phyloP scores from a whole-genome alignment of 2,797 vertebrate genomes.

The Syngnathus acus region DNA sequence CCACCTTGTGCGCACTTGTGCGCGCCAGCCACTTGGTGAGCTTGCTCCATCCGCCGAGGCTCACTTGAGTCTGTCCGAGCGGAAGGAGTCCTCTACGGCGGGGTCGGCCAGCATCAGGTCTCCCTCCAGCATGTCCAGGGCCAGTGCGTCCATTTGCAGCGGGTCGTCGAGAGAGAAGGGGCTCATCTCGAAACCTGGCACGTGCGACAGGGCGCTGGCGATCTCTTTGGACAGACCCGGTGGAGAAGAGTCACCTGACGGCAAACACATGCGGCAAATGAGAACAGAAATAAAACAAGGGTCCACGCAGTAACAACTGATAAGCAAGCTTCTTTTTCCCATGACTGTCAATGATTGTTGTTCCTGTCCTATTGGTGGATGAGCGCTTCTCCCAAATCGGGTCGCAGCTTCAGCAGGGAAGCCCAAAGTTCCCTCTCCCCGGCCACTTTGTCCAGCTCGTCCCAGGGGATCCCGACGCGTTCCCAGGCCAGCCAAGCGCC shows the following conservation, averaged over 20 bases:
- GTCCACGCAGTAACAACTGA: too few species aligned
- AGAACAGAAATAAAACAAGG: not conserved
- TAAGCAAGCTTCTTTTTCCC: too few species aligned
- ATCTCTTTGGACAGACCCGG: constrained; percentile 89
- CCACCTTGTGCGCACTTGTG: too few species aligned
- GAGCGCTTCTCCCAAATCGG: too few species aligned
- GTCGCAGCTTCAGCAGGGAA: too few species aligned
- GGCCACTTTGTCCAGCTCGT: too few species aligned
- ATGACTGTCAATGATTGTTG: too few species aligned
- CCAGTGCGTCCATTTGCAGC: constrained; percentile 79
- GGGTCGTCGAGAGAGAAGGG: constrained; percentile 77
- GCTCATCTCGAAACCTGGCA: constrained; percentile 87
- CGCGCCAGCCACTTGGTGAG: not conserved
- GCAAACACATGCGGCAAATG: not conserved
- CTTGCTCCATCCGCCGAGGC: too few species aligned
- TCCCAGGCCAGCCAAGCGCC: too few species aligned
- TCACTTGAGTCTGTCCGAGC: constrained; percentile 83
- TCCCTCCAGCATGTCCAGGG: constrained; percentile 86
- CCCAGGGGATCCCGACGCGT: too few species aligned
- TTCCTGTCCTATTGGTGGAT: too few species aligned
- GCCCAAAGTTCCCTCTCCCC: too few species aligned
- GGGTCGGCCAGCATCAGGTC: constrained; percentile 86
- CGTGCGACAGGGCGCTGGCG: constrained; percentile 78
- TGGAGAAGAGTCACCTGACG: constrained; percentile 77
- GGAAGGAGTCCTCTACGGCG: constrained; percentile 86